Evolutionary conservation across 2,113 vertebrate species (phyloP), one percentile per base, ranked within the genome.

Genomic region (Perca schrenkii): DNA sequence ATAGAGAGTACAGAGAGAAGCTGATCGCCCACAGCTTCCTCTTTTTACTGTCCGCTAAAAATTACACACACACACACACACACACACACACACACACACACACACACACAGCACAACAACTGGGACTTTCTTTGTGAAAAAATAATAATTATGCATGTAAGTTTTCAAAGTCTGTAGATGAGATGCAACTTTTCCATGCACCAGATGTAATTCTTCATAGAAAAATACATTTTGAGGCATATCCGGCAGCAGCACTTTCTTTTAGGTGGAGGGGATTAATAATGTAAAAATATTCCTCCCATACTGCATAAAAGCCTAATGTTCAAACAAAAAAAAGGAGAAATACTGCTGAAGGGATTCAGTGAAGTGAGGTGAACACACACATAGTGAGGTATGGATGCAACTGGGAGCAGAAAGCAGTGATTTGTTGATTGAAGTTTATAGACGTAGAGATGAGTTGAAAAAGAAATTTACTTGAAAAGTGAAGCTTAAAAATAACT

Each of bases 11-110:
- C 88, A 92, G 89, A 92, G 80, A 91, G 68, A 78, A 91, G 85
- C 85, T 72, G 66, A 80, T 89, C 77, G 76, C 85, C 89, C 90
- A 81, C 92, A 93, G 85, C 88, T 94, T 93, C 91, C 90, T 89
- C 87, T 86, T 89, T 86, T 86, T 86, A 80, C 86, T 81, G 73
- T 92, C 87, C 28, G 49, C 91, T 86, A 60, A 80, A 89, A 91
- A 89, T 87, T 61, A 40, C 52, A 68, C 43, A 40, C 61, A 85
- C 57, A 80, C 28, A 50, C 61, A 85, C 57, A 80, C 28, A 50
- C 61, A 85, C 57, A 80, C 28, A 50, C 61, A 85, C 57, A 80
- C 28, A 50, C n/a, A n/a, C n/a, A n/a, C 31, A 40, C 36, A 82
- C 50, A 89, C 61, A 79, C 61, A 85, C 57, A 80, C 28, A 50